phyloP scores from a whole-genome alignment of 2,888 invertebrate species.

The Sphinx pinastri region DNA sequence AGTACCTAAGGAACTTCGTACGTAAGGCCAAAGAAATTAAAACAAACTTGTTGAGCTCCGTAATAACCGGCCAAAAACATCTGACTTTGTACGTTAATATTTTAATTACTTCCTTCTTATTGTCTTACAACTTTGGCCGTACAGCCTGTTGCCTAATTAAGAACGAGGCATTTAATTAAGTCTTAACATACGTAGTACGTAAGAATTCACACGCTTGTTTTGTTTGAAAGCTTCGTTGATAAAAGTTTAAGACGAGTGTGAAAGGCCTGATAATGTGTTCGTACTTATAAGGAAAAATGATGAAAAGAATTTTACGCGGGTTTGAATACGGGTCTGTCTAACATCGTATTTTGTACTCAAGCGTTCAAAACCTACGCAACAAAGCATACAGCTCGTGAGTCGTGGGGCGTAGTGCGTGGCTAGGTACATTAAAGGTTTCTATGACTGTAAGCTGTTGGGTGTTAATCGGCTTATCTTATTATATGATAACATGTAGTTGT shows the following conservation, averaged over 20 bases:
- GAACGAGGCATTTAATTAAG: conserved; percentile 59
- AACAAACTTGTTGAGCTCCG: conserved; percentile 39
- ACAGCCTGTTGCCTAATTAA: conserved; percentile 56
- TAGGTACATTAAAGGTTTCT: too few relatives aligned
- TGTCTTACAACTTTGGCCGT: conserved; percentile 58
- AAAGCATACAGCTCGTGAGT: too few relatives aligned
- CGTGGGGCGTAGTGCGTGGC: too few relatives aligned
- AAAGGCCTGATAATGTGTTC: neutral
- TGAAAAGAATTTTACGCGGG: neutral
- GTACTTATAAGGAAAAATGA: neutral
- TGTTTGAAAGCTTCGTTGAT: conserved; percentile 31
- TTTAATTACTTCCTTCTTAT: conserved; percentile 63
- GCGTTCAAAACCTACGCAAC: too few relatives aligned
- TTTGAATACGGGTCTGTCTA: too few relatives aligned
- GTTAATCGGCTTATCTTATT: too few relatives aligned
- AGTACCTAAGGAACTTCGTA: conserved; percentile 21
- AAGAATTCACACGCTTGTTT: conserved; percentile 43
- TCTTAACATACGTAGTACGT: conserved; percentile 47
- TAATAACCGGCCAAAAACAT: conserved; percentile 39
- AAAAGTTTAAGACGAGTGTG: conserved; percentile 3
- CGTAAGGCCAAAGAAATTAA: conserved; percentile 26
- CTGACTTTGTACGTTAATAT: conserved; percentile 62
- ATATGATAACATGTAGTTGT: too few relatives aligned
- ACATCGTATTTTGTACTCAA: too few relatives aligned
- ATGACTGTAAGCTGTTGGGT: too few relatives aligned